These are phyloP conservation scores for Copidosoma floridanum DNA, from an alignment of 1,140 invertebrate genomes.

Conservation along the genomic window DNA sequence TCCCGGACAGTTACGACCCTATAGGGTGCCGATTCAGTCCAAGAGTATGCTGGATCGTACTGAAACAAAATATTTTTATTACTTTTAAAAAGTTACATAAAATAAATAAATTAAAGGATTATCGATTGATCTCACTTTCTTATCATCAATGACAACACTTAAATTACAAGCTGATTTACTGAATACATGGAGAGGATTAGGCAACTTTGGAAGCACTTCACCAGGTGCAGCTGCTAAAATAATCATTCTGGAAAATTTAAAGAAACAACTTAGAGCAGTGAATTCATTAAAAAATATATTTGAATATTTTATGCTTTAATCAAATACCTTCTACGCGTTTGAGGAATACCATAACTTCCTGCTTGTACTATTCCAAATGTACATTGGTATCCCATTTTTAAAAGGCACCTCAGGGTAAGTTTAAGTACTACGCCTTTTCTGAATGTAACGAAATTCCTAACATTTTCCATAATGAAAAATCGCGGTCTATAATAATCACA, in stretches of 20 bases:
- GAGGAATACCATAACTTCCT: slow-evolving; percentile 83
- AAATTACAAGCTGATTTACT: slow-evolving; percentile 69
- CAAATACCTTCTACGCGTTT: slow-evolving; percentile 69
- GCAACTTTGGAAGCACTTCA: slow-evolving; percentile 74
- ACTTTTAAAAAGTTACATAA: background rate
- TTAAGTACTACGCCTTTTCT: slow-evolving; percentile 82
- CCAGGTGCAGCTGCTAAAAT: slow-evolving; percentile 83
- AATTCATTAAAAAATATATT: slow-evolving; percentile 10
- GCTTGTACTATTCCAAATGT: slow-evolving; percentile 85
- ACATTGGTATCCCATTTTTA: slow-evolving; percentile 87
- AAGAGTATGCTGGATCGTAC: slow-evolving; percentile 55
- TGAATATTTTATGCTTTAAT: background rate
- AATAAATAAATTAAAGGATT: background rate
- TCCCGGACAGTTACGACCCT: slow-evolving; percentile 77
- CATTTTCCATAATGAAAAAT: slow-evolving; percentile 86
- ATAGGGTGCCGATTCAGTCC: slow-evolving; percentile 66
- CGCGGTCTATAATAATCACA: slow-evolving; percentile 85
- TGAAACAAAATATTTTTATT: slow-evolving; percentile 32
- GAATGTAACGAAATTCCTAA: slow-evolving; percentile 80
- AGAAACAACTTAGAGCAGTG: background rate
- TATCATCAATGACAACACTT: slow-evolving; percentile 74
- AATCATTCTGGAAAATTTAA: slow-evolving; percentile 63
- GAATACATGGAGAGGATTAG: slow-evolving; percentile 80
- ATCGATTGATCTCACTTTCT: slow-evolving; percentile 48
- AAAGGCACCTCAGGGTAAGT: slow-evolving; percentile 72